Evolutionary conservation across 2,888 invertebrate species (phyloP), one percentile per base, ranked within the genome.

Genomic region (Mesorhabditis spiculigera): DNA sequence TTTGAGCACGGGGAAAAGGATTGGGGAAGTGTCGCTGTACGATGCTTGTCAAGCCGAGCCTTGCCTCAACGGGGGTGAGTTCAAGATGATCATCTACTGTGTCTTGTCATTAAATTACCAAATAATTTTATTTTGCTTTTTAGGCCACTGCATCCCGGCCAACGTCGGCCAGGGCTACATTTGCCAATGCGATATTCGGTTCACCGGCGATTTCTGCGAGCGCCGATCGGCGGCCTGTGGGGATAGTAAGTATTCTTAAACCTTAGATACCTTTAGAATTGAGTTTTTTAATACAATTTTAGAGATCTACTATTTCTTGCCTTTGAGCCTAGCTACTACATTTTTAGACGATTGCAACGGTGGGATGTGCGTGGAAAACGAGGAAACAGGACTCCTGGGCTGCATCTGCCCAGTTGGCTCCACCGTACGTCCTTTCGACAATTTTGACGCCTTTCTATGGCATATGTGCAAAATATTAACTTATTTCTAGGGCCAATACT

Each of bases 341-440:
- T 2, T 16, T 71, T 45, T 45, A 75, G 79, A 79, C 45, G 68
- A 73, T 61, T 82, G 82, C 64, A 73, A 74, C 65, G 42, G 71
- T 10, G 82, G 82, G 43, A 72, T 77, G 5, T 82, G 82, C 67
- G 45, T 79, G 43, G 79, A 82, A 16, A 74, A 76, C 68, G 78
- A 72, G 8, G 77, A 78, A 43, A 75, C 71, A 66, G 72, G 71
- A n/a, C 41, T 44, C 4, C 76, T 73, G 70, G 76, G 78, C 62
- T 82, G 82, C 65, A 76, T 83, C 5, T 82, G 82, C 63, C 82
- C 82, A 2, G 65, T 75, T 4, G 74, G 73, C 16, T 72, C 73
- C 4, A 63, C 66, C 66, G 69, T 66, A 45, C 10, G 42, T 41
- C 8, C 4, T 63, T 5, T 4, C 1, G n/a, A 50, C 58, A 2